A percentile compares a stretch with the other conserved stretches of the same genome.
Evolutionary conservation across 1,140 invertebrate species (phyloP).

Genomic region (Drosophila carrolli): DNA sequence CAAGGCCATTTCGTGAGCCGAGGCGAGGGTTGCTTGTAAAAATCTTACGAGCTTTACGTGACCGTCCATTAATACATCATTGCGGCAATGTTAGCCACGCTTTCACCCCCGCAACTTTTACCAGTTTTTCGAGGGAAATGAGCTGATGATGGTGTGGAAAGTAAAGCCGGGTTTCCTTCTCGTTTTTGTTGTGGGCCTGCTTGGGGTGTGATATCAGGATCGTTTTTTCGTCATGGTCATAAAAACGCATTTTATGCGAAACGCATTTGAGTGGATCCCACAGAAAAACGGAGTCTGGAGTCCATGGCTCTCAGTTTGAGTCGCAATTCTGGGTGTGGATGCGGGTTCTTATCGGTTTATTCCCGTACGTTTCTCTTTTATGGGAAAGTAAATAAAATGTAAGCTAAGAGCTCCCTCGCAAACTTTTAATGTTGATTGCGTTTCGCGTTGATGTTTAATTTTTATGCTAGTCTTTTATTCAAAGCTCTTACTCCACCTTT

Average conservation of each 20-base stretch:
- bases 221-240: conserved; percentile 76
- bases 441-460: conserved; percentile 77
- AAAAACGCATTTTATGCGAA: conserved; percentile 82
- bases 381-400: conserved; percentile 80
- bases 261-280: conserved; percentile 76
- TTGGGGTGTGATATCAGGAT: conserved; percentile 49
- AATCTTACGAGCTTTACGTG: conserved; percentile 71
- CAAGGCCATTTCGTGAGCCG: conserved; percentile 39
- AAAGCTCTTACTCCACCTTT: conserved; percentile 26
- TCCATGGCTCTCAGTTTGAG: conserved; percentile 13
- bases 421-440: conserved; percentile 82
- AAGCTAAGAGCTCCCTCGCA: conserved; percentile 53
- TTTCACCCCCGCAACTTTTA: conserved; percentile 12
- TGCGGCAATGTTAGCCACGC: conserved; percentile 49
- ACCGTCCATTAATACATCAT: conserved; percentile 81
- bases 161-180: conserved; percentile 19
- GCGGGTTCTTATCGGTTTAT: conserved; percentile 46
- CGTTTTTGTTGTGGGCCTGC: conserved; percentile 4
- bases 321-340: conserved; percentile 18
- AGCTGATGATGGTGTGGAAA: conserved; percentile 44
- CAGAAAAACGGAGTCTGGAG: conserved; percentile 40
- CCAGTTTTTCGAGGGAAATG: conserved; percentile 25
- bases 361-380: conserved; percentile 62
- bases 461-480: conserved; percentile 62
- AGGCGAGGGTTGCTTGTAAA: conserved; percentile 76